Conservation (phyloP, 2,888 invertebrate species). For the Actias luna region DNA sequence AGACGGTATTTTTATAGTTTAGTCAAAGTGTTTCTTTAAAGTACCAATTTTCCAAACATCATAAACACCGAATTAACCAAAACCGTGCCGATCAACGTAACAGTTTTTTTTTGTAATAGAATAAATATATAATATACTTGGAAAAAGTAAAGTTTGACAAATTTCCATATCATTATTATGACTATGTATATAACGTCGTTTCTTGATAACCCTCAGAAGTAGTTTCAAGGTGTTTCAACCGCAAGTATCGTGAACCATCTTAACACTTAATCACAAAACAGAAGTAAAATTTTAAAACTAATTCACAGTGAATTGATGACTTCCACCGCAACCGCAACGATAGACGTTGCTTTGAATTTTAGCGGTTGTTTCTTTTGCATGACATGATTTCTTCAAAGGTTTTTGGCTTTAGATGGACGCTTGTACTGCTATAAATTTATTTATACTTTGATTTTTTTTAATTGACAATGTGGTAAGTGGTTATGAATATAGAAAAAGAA, state of each 20-base stretch:
- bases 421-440: neutral
- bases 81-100: neutral
- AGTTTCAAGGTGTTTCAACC: slow-evolving; percentile 22
- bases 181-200: neutral
- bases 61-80: neutral
- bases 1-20: neutral
- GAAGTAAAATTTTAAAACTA: slow-evolving; percentile 31
- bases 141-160: neutral
- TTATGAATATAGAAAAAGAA: neutral
- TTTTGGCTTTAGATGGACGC: no score
- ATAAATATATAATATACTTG: neutral
- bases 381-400: neutral
- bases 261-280: slow-evolving; percentile 33
- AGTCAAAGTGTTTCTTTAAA: neutral
- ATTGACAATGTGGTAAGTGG: neutral
- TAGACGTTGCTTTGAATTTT: slow-evolving; percentile 19
- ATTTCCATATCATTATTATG: neutral
- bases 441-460: neutral
- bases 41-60: neutral
- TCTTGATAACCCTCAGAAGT: slow-evolving; percentile 1
- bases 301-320: slow-evolving; percentile 29
- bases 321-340: slow-evolving; percentile 28
- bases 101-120: neutral
- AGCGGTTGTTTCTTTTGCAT: neutral
- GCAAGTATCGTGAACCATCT: slow-evolving; percentile 29